Evolutionary conservation across 2,888 invertebrate genomes (phyloP).

Genomic region (Seira musarum): DNA sequence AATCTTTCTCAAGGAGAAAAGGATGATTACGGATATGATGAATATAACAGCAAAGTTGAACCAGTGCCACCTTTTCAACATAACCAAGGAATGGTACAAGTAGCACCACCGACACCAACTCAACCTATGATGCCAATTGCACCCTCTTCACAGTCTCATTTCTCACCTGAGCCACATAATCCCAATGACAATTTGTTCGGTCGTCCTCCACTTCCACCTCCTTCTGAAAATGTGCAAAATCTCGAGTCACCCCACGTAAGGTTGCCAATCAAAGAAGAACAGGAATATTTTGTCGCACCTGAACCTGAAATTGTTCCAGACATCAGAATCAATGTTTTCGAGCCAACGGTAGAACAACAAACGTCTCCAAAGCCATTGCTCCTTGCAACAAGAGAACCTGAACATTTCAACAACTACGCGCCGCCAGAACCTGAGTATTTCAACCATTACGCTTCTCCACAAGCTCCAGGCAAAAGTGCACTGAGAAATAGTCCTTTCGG

Average conservation of each 20-base stretch:
- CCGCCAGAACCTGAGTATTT: neutral
- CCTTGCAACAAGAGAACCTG: neutral
- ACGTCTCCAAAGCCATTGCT: neutral
- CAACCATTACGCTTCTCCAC: neutral
- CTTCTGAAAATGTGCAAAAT: neutral
- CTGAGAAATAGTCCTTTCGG: conserved; percentile 42
- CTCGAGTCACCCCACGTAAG: neutral
- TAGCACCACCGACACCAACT: too few relatives aligned
- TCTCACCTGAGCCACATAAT: neutral
- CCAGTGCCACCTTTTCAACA: neutral
- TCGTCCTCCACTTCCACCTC: neutral
- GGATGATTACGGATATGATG: neutral
- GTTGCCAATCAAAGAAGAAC: neutral
- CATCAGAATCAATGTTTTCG: conserved; percentile 38
- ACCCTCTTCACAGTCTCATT: neutral
- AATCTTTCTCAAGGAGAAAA: neutral
- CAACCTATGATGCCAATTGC: too few relatives aligned
- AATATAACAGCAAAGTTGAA: too few relatives aligned
- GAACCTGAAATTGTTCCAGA: conserved; percentile 41
- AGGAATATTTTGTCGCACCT: conserved; percentile 22
- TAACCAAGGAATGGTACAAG: neutral
- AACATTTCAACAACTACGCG: neutral
- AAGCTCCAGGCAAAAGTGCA: neutral
- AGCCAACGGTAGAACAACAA: neutral
- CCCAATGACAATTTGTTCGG: neutral